A percentile compares a stretch with the other conserved stretches of the same genome.
Evolutionary conservation across 2,888 invertebrate genomes (phyloP).

Genomic region (Kryphioiulus occultus): DNA sequence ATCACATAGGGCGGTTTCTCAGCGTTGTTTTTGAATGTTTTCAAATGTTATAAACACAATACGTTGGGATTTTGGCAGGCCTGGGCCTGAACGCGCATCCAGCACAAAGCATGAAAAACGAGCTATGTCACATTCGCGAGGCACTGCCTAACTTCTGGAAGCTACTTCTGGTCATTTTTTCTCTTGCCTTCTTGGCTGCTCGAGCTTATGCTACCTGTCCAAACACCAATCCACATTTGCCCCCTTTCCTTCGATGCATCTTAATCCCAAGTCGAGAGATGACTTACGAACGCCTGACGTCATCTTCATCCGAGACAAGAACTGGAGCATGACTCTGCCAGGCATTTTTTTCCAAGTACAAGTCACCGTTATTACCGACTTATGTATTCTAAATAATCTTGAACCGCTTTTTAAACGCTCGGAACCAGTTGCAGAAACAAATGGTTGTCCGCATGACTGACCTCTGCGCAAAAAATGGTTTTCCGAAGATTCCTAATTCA

Average conservation of each 20-base stretch:
- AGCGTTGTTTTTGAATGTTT: not conserved
- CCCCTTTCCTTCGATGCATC: constrained; percentile 11
- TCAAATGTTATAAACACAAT: not conserved
- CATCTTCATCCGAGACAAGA: constrained; percentile 26
- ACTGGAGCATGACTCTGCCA: constrained; percentile 16
- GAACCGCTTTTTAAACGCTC: constrained; percentile 17
- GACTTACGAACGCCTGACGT: not conserved
- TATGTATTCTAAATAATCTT: not conserved
- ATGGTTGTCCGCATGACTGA: constrained; percentile 12
- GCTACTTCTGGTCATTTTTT: not conserved
- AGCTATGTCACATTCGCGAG: not conserved
- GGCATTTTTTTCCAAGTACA: not conserved
- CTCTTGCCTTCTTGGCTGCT: not conserved
- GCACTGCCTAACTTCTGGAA: not conserved
- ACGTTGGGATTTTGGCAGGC: not conserved
- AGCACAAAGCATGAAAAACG: not conserved
- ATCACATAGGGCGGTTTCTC: not conserved
- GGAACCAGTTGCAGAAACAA: constrained; percentile 7
- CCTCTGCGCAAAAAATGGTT: not conserved
- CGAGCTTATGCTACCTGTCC: not conserved
- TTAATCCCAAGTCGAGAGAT: not conserved
- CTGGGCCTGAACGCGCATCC: not conserved
- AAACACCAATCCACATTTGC: not conserved
- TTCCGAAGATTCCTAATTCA: not conserved
- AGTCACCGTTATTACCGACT: constrained; percentile 11